A percentile compares a stretch with the other conserved stretches of the same genome.
Conservation (phyloP, 2,113 vertebrate species). For the Passer montanus region DNA sequence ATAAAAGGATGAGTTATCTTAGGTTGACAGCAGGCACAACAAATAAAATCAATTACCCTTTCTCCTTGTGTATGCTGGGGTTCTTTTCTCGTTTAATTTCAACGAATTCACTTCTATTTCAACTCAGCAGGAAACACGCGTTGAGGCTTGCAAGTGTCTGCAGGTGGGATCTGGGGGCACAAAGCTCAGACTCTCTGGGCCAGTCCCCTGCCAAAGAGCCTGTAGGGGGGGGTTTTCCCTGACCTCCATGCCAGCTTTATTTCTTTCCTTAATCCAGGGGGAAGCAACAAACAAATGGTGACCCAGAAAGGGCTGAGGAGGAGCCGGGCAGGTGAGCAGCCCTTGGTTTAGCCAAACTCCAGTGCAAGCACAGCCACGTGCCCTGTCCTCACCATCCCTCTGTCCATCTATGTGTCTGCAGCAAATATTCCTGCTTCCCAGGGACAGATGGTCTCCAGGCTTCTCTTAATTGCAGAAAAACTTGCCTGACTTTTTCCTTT, state of each 20-base stretch:
- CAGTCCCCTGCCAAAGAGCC: background rate
- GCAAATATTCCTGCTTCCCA: background rate
- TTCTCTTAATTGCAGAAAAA: background rate
- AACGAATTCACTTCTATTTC: background rate
- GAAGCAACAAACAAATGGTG: background rate
- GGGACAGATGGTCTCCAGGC: background rate
- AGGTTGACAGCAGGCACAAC: background rate
- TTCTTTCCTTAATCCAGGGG: background rate
- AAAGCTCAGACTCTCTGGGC: background rate
- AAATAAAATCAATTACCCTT: background rate
- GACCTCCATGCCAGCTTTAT: background rate
- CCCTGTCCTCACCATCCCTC: background rate
- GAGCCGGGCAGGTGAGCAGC: background rate
- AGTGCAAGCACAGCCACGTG: background rate
- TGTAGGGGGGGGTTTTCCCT: background rate
- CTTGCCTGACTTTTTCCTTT: background rate
- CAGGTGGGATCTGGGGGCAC: background rate
- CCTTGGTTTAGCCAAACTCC: background rate
- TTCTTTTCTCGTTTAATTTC: background rate
- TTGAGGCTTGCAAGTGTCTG: accelerated
- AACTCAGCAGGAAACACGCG: background rate
- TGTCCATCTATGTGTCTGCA: background rate
- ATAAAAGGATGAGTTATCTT: background rate
- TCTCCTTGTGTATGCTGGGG: background rate
- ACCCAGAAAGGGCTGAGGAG: background rate